Base-by-base conservation (phyloP, 2,797 vertebrate genomes). In the Syngnathus rostellatus region DNA sequence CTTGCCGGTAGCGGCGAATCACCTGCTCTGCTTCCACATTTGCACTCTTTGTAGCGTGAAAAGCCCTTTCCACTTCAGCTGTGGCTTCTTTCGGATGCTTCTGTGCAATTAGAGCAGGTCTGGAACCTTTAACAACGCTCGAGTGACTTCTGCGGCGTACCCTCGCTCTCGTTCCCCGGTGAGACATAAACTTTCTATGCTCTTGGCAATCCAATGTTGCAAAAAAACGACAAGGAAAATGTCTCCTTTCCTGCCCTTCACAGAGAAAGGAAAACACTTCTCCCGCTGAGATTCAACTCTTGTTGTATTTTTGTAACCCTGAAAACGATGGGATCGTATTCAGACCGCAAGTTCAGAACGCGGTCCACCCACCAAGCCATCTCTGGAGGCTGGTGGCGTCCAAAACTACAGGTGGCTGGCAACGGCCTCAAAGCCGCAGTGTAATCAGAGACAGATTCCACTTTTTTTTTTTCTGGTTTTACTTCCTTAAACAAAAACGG, bases 401-500 rank as follows among this genome's bases (percentile, higher is more conserved):
- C 58, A 61, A 21, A 40, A 61, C 38, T 61, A 41, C 58, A 61
- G 58, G 58, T 61, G 58, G 8, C 58, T 61, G 58, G 58, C 58
- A 61, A 21, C 19, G 8, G 17, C 19, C 39, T 40, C 58, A 61
- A 61, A 61, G 58, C 58, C 58, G 6, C 58, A 61, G 25, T 41
- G 58, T n/a, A 61, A 61, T 41, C 58, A 61, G 5, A 58, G 31
- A 58, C 55, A 8, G 55, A 58, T 38, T 61, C 38, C 58, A 21
- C 38, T 61, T 61, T 31, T 41, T 41, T 39, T 41, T 41, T 40
- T 31, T 31, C 9, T 6, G 9, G 38, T 61, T 61, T 39, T 2
- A 40, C n/a, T 61, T 61, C 38, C 38, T n/a, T 11, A 60, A 41
- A 60, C 38, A 40, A 60, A 41, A 61, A 11, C 2, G 39, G 19